Conservation (phyloP, 2,113 vertebrate species). For the Corythaixoides concolor region DNA sequence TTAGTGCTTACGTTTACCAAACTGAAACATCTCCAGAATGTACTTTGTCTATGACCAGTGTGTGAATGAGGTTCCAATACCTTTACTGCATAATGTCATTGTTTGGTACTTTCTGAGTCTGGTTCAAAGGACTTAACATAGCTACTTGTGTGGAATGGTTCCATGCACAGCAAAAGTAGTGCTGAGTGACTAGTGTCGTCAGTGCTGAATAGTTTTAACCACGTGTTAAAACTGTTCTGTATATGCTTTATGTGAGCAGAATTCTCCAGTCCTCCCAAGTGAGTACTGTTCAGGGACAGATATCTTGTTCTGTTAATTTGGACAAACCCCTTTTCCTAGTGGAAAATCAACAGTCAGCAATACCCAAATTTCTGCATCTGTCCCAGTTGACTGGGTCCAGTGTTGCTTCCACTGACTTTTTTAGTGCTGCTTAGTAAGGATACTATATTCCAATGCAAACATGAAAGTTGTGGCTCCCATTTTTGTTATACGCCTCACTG, state of each 20-base stretch:
- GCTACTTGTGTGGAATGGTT: neutral
- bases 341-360: neutral
- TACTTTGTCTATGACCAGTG: neutral
- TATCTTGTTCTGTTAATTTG: neutral
- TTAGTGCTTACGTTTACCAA: neutral
- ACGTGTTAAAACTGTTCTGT: neutral
- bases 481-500: neutral
- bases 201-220: neutral
- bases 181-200: neutral
- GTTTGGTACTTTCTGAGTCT: neutral
- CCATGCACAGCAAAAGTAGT: neutral
- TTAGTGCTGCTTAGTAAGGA: neutral
- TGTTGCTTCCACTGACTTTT: neutral
- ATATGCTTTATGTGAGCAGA: neutral
- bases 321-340: neutral
- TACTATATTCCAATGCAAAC: neutral
- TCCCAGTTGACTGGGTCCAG: neutral
- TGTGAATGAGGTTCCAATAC: neutral
- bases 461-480: neutral
- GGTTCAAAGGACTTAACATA: neutral
- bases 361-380: neutral
- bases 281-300: neutral
- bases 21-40: neutral
- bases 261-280: neutral
- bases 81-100: neutral